phyloP scores from a whole-genome alignment of 2,888 invertebrate genomes.

The Sesamia inferens region DNA sequence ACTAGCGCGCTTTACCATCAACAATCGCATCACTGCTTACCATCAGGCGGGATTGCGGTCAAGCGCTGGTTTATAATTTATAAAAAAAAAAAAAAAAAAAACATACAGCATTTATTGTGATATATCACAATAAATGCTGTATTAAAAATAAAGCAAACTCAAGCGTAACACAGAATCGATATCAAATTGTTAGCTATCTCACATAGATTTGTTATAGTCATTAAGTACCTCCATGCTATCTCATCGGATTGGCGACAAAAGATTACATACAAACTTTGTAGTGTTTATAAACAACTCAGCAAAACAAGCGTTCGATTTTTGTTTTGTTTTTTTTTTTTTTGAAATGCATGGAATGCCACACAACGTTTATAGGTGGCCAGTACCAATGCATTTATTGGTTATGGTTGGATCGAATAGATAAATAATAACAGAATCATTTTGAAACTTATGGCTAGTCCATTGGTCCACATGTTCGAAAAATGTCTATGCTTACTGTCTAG shows the following conservation, averaged over 20 bases:
- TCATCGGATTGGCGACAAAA: constrained; percentile 5
- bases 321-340: constrained; percentile 20
- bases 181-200: constrained; percentile 23
- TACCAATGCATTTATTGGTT: neutral
- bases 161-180: constrained; percentile 25
- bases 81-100: too few relatives aligned
- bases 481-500: too few relatives aligned
- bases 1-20: too few relatives aligned
- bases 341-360: constrained; percentile 10
- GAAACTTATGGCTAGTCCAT: too few relatives aligned
- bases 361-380: constrained; percentile 3
- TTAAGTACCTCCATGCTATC: constrained; percentile 5
- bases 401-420: neutral
- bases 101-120: too few relatives aligned
- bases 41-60: too few relatives aligned
- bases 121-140: neutral
- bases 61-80: too few relatives aligned
- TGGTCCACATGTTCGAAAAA: too few relatives aligned
- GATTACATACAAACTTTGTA: constrained; percentile 24
- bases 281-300: constrained; percentile 56
- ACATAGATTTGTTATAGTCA: too few relatives aligned
- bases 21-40: too few relatives aligned
- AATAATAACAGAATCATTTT: too few relatives aligned
- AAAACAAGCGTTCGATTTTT: constrained; percentile 29
- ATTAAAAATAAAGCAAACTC: constrained; percentile 31